Evolutionary conservation across 1,140 invertebrate species (phyloP).

Genomic region (Lordiphosa stackelbergi): DNA sequence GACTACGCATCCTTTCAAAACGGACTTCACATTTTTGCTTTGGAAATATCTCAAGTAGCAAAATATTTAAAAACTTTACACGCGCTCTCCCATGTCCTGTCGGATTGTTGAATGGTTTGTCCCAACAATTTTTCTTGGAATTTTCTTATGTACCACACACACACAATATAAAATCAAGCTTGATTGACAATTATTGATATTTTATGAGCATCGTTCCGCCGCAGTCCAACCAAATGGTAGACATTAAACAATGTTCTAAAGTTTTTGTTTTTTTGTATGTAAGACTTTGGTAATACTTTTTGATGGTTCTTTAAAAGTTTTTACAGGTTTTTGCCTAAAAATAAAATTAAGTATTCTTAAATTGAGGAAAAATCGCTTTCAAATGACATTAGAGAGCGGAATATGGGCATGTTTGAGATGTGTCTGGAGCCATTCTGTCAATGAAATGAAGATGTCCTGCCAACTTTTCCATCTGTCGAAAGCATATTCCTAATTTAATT

Average conservation of each 20-base stretch:
- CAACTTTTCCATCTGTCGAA: too few species aligned
- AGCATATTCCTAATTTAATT: too few species aligned
- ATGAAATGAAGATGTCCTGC: too few species aligned
- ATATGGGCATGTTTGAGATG: too few species aligned
- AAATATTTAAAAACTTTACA: constrained; percentile 5
- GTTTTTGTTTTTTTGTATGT: constrained; percentile 14
- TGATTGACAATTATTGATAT: constrained; percentile 63
- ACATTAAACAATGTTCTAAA: constrained; percentile 14
- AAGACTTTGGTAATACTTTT: constrained; percentile 12
- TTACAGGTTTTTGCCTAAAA: too few species aligned
- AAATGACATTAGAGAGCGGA: too few species aligned
- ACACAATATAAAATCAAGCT: constrained; percentile 11
- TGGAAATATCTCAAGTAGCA: too few species aligned
- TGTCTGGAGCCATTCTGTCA: too few species aligned
- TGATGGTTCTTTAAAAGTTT: constrained; percentile 1
- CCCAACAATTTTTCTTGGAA: not conserved
- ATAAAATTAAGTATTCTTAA: too few species aligned
- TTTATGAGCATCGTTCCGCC: constrained; percentile 33
- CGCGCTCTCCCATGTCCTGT: not conserved
- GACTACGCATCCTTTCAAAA: not conserved
- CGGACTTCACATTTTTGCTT: too few species aligned
- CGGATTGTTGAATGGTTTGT: constrained; percentile 15
- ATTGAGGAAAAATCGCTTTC: too few species aligned
- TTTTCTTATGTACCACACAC: constrained; percentile 2
- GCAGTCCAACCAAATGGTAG: constrained; percentile 24